These are phyloP conservation scores for Pristionchus entomophagus DNA, from an alignment of 2,888 invertebrate genomes.

Conservation along the genomic window DNA sequence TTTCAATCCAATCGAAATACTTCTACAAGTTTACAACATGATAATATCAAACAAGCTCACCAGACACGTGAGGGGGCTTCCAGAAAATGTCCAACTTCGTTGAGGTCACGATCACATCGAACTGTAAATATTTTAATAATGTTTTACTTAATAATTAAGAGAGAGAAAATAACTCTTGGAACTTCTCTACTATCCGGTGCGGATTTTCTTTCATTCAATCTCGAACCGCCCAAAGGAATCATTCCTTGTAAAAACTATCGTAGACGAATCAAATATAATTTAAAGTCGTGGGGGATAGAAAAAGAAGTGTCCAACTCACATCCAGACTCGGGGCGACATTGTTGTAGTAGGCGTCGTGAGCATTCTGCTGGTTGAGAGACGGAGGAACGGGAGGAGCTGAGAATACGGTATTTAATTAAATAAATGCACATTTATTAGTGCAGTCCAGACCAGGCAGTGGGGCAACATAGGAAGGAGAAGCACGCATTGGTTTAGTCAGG, in stretches of 20 bases:
- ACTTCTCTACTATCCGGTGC: too few species aligned
- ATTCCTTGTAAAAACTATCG: too few species aligned
- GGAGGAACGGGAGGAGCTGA: not conserved
- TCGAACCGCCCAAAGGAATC: too few species aligned
- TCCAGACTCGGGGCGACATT: conserved; percentile 29
- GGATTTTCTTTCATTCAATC: too few species aligned
- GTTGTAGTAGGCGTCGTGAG: conserved; percentile 9
- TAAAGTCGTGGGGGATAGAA: not conserved
- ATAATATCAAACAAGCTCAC: not conserved
- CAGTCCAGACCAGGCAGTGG: not conserved
- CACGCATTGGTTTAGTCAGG: too few species aligned
- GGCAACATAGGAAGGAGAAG: not conserved
- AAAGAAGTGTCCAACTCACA: not conserved
- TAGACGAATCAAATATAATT: too few species aligned
- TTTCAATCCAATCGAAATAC: too few species aligned
- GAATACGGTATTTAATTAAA: not conserved
- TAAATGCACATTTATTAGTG: not conserved
- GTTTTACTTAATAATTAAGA: not conserved
- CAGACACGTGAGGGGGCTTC: not conserved
- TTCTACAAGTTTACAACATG: not conserved
- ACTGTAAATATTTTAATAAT: not conserved
- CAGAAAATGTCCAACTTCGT: conserved; percentile 6
- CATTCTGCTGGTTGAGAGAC: not conserved
- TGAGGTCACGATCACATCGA: conserved; percentile 33
- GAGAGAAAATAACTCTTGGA: too few species aligned